Evolutionary conservation across 1,140 invertebrate species (phyloP).

Genomic region (Eurosta solidaginis): DNA sequence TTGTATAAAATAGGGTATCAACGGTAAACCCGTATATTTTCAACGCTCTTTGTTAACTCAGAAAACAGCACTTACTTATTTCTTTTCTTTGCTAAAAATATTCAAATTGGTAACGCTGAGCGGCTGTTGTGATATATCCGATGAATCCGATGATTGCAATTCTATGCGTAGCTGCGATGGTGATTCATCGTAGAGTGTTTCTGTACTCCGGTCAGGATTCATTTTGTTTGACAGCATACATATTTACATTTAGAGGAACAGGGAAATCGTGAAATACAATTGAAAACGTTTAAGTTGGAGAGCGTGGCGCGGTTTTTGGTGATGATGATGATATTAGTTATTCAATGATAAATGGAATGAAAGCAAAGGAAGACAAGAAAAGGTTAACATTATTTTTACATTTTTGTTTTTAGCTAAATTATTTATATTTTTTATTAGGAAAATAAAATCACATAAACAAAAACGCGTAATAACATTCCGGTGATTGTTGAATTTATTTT

Average conservation of each 20-base stretch:
- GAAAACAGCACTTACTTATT: not conserved
- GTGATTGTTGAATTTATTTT: too few relatives aligned
- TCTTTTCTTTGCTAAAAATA: not conserved
- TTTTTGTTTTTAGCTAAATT: not conserved
- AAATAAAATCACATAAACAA: not conserved
- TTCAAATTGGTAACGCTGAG: not conserved
- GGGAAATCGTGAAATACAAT: not conserved
- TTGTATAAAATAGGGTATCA: too few relatives aligned
- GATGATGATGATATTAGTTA: not conserved
- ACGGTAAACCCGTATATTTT: too few relatives aligned
- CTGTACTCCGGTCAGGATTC: not conserved
- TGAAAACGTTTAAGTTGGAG: not conserved
- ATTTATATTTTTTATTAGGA: not conserved
- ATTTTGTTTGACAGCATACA: not conserved
- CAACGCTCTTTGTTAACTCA: too few relatives aligned
- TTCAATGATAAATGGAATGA: not conserved
- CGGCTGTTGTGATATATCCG: not conserved
- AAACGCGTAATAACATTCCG: not conserved
- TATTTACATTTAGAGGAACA: not conserved
- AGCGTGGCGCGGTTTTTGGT: not conserved
- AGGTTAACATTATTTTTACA: not conserved
- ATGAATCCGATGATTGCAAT: not conserved
- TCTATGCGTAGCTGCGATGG: conserved; percentile 25
- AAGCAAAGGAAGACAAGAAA: not conserved
- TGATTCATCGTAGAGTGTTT: conserved; percentile 25